Base-by-base conservation (phyloP, 2,113 vertebrate species). In the Pseudopodoces humilis region DNA sequence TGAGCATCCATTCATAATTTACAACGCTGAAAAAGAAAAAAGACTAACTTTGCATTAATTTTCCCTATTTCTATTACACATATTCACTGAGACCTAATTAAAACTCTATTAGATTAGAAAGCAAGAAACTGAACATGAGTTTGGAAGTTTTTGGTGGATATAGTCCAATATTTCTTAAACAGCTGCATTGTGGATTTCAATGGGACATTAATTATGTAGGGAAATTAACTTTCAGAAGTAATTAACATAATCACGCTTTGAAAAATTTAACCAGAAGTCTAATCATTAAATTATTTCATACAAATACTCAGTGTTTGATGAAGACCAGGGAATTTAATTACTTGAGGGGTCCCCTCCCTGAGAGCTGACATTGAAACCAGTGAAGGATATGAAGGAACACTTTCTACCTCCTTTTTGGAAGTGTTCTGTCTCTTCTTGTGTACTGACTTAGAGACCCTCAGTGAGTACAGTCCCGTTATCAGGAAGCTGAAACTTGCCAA, bases 1-100 rank as follows among this genome's bases (percentile, higher is more conserved):
- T 82, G 75, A 89, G 37, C 68, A 81, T 50, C 58, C 83, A 93
- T 95, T 87, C 93, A 96, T 96, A 96, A 97, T 96, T 97, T 97
- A 96, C 13, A 87, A 69, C 62, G 86, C 39, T 56, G 71, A 63
- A 84, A 96, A 91, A 92, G 43, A 75, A 94, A 93, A 92, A 86
- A 79, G 17, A 41, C 60, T 71, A 85, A 89, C 39, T 95, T 71
- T 92, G 55, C 78, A 70, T 63, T 74, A 49, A 13, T 96, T 95
- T 94, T 50, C 88, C 23, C 39, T 90, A 21, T 91, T 94, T 94
- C 68, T 80, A 71, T 77, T 87, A 39, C n/a, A 86, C 24, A n/a
- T 62, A 55, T 90, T 72, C 69, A 69, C 39, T 46, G 52, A 64
- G 63, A 92, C 65, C 19, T 94, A 79, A 63, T 92, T 87, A 96